Evolutionary conservation across 2,888 invertebrate species (phyloP).

Genomic region (Malthinus flaveolus): DNA sequence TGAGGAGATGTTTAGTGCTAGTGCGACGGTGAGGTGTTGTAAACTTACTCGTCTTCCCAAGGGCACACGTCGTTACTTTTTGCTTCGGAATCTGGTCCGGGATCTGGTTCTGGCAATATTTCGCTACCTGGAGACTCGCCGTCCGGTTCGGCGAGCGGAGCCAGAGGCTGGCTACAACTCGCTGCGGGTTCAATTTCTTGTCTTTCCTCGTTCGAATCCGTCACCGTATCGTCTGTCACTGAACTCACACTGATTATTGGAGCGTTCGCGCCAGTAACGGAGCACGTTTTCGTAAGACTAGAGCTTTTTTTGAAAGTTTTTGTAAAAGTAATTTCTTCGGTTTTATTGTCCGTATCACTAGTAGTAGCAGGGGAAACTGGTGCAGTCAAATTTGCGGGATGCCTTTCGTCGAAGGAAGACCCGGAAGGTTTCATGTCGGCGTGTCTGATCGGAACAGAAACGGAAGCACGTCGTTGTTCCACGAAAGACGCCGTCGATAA

Average conservation of each 20-base stretch:
- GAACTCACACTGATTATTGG: conserved; percentile 75
- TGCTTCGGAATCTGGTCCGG: conserved; percentile 52
- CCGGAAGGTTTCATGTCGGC: conserved; percentile 47
- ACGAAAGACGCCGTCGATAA: conserved; percentile 47
- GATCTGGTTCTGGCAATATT: conserved; percentile 54
- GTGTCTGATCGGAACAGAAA: conserved; percentile 49
- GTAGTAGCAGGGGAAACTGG: conserved; percentile 35
- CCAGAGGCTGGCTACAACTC: conserved; percentile 52
- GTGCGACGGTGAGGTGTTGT: conserved; percentile 29
- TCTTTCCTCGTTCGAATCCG: conserved; percentile 29
- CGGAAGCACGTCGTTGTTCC: conserved; percentile 52
- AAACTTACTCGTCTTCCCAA: conserved; percentile 94
- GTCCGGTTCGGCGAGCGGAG: conserved; percentile 71
- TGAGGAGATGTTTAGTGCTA: conserved; percentile 27
- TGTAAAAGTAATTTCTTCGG: conserved; percentile 42
- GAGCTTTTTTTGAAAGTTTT: conserved; percentile 51
- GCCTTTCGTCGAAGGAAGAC: conserved; percentile 57
- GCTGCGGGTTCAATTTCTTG: conserved; percentile 40
- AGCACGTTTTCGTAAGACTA: conserved; percentile 53
- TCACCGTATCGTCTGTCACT: conserved; percentile 63
- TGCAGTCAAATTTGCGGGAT: conserved; percentile 34
- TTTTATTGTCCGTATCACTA: conserved; percentile 50
- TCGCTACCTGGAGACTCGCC: conserved; percentile 69
- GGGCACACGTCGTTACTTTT: conserved; percentile 87
- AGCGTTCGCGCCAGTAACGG: conserved; percentile 53